Percentiles rank a stretch among this genome's conserved stretches.
phyloP scores from a whole-genome alignment of 2,797 vertebrate genomes.

The Trematomus bernacchii region DNA sequence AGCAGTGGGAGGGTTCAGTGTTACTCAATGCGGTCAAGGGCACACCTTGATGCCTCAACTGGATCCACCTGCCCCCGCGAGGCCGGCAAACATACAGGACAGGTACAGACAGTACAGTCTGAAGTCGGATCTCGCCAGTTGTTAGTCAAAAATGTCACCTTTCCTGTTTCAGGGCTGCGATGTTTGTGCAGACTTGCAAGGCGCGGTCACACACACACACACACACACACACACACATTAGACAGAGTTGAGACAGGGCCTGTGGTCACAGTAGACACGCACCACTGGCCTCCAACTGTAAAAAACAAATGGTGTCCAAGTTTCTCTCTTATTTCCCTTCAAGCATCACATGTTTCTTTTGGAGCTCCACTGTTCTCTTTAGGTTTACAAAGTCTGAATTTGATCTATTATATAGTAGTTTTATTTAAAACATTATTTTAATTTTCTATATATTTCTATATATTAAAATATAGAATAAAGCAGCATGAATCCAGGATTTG shows the following conservation, averaged over 20 bases:
- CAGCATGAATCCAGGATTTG: neutral
- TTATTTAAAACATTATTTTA: neutral
- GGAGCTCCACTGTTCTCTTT: neutral
- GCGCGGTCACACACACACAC: slow-evolving; percentile 73
- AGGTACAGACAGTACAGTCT: slow-evolving; percentile 87
- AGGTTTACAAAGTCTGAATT: neutral
- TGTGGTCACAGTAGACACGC: slow-evolving; percentile 85
- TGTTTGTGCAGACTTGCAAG: slow-evolving; percentile 88
- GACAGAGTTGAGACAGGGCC: slow-evolving; percentile 68
- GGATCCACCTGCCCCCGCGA: slow-evolving; percentile 80
- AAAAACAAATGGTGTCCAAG: slow-evolving; percentile 44
- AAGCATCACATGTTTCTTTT: neutral
- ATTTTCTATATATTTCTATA: no score
- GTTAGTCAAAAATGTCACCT: slow-evolving; percentile 90
- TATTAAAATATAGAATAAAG: neutral
- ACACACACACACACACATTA: slow-evolving; percentile 12
- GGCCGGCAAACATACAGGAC: slow-evolving; percentile 74
- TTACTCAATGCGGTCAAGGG: slow-evolving; percentile 74
- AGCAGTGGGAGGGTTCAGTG: slow-evolving; percentile 46
- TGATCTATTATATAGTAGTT: neutral
- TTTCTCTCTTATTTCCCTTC: slow-evolving; percentile 50
- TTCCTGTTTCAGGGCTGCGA: slow-evolving; percentile 87
- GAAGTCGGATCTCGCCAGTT: slow-evolving; percentile 83
- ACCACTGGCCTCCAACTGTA: slow-evolving; percentile 69
- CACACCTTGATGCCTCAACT: slow-evolving; percentile 76